Base-by-base conservation (phyloP, 2,888 invertebrate genomes). In the Chamaedrilus cognettii region DNA sequence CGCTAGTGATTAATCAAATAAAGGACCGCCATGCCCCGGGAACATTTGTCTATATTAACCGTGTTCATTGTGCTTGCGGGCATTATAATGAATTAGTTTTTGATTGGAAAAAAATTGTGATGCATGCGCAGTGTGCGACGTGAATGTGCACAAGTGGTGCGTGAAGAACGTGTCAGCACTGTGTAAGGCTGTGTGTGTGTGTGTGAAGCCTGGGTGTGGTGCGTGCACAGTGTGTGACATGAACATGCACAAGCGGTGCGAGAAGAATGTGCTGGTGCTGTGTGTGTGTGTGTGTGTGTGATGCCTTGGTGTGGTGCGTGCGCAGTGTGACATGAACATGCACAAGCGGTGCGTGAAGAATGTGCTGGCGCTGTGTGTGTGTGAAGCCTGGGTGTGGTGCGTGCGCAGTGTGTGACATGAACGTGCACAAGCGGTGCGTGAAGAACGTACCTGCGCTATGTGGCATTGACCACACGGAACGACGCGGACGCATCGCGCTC, bases 271-370 rank as follows among this genome's bases (percentile, higher is more conserved):
- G 42, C 11, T 19, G 19, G 11, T 19, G 19, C 19, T 42, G 19
- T 42, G 42, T 42, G 42, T n/a, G n/a, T n/a, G n/a, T n/a, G n/a
- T n/a, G n/a, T n/a, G n/a, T n/a, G n/a, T n/a, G n/a, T n/a, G n/a
- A n/a, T n/a, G n/a, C n/a, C n/a, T n/a, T n/a, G n/a, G n/a, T n/a
- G n/a, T n/a, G n/a, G n/a, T n/a, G n/a, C n/a, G n/a, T n/a, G n/a
- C n/a, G n/a, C n/a, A n/a, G 49, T 99, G 99, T 89, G 98, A 99
- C 88, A 97, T 98, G 95, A 99, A 99, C 88, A 97, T 98, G 72
- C 99, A 99, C 89, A 97, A 98, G 86, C 88, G 95, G 79, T 99
- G 99, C 88, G 93, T 95, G 86, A 94, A 93, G 86, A 96, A 96
- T 79, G 97, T 99, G 78, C 99, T 99, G 72, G 96, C 96, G 86